Conservation (phyloP, 2,113 vertebrate species). For the mouse (Mus musculus) region GRCm39 chr15:8460001-8460500, state of each 20-base stretch:
- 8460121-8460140: too few species aligned
- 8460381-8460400: background rate
- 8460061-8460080: too few species aligned
- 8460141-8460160: too few species aligned
- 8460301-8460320: conserved; percentile 16
- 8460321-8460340: background rate
- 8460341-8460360: conserved; percentile 43
- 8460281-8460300: conserved; percentile 42
- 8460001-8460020: too few species aligned
- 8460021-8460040: too few species aligned
- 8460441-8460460: background rate
- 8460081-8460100: too few species aligned
- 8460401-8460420: background rate
- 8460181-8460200: too few species aligned
- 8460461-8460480: background rate
- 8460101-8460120: too few species aligned
- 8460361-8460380: background rate
- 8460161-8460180: too few species aligned
- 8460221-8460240: too few species aligned
- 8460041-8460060: too few species aligned
- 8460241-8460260: background rate
- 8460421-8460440: background rate
- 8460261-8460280: background rate
- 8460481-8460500: background rate
- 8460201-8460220: too few species aligned